These are phyloP conservation scores for Craseonycteris thonglongyai DNA, from an alignment of 2,113 vertebrate genomes.

Conservation along the genomic window DNA sequence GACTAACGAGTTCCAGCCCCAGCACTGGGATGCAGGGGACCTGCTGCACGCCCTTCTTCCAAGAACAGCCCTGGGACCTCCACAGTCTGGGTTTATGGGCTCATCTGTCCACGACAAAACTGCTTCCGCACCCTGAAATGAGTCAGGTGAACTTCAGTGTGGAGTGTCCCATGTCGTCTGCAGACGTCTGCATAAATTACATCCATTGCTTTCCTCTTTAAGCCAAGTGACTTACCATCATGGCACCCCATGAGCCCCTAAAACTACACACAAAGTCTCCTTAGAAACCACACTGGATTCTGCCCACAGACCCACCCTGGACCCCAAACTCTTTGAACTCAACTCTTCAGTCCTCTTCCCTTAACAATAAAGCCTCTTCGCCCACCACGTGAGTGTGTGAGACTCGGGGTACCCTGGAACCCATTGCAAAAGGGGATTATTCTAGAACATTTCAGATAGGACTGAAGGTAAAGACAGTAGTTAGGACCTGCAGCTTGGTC, in stretches of 20 bases:
- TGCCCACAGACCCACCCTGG: neutral
- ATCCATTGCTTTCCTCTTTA: neutral
- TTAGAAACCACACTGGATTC: neutral
- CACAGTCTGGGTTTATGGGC: neutral
- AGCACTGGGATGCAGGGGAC: fast-evolving
- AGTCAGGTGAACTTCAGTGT: neutral
- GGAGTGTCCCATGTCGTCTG: neutral
- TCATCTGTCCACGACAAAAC: fast-evolving
- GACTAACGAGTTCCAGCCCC: neutral
- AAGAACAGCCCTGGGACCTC: neutral
- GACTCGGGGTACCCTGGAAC: neutral
- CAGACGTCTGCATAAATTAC: neutral
- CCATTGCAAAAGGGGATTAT: neutral
- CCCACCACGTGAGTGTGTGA: neutral
- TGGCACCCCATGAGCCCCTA: neutral
- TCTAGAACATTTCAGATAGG: neutral
- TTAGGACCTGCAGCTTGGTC: neutral
- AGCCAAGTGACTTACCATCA: neutral
- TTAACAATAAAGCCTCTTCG: neutral
- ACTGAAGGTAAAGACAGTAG: neutral
- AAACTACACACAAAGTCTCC: neutral
- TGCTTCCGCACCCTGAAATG: neutral
- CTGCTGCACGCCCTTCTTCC: neutral
- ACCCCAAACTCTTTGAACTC: neutral
- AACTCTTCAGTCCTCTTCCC: fast-evolving